phyloP scores from a whole-genome alignment of 2,888 invertebrate species.

The Aethes cnicana region DNA sequence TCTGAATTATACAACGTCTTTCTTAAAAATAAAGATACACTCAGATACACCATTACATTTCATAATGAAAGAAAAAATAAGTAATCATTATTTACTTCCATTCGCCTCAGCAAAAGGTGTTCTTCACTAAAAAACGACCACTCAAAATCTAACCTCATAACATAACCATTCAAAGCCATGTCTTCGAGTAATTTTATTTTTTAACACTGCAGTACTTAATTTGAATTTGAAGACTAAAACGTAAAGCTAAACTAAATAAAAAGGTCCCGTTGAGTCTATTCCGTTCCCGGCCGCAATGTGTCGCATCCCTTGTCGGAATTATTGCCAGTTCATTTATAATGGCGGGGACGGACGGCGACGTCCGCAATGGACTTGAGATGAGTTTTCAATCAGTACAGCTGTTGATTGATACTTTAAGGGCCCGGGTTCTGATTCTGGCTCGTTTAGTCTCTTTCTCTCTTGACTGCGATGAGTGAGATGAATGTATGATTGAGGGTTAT shows the following conservation, averaged over 20 bases:
- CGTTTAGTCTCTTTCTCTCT: neutral
- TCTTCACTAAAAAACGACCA: too few species aligned
- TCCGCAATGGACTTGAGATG: slow-evolving; percentile 19
- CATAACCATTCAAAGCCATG: too few species aligned
- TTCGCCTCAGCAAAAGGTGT: too few species aligned
- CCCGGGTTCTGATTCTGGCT: neutral
- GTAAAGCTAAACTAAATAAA: neutral
- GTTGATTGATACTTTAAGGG: slow-evolving; percentile 23
- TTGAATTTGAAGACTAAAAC: neutral
- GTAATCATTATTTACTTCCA: too few species aligned
- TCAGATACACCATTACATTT: too few species aligned
- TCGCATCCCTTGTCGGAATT: slow-evolving; percentile 15
- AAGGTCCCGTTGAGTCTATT: slow-evolving; percentile 1
- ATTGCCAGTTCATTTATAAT: slow-evolving; percentile 28
- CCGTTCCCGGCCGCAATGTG: slow-evolving; percentile 4
- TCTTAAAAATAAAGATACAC: too few species aligned
- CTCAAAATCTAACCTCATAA: too few species aligned
- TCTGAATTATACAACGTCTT: too few species aligned
- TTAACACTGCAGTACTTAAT: too few species aligned
- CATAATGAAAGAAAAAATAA: too few species aligned
- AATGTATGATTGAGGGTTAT: neutral
- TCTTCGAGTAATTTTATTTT: too few species aligned
- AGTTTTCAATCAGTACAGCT: slow-evolving; percentile 19
- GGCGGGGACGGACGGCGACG: slow-evolving; percentile 18
- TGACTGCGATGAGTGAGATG: neutral